Percentiles rank a stretch among this genome's conserved stretches.
These are phyloP conservation scores for Diadema setosum DNA, from an alignment of 35 echinoderm and acorn worm genomes.

Conservation along the genomic window DNA sequence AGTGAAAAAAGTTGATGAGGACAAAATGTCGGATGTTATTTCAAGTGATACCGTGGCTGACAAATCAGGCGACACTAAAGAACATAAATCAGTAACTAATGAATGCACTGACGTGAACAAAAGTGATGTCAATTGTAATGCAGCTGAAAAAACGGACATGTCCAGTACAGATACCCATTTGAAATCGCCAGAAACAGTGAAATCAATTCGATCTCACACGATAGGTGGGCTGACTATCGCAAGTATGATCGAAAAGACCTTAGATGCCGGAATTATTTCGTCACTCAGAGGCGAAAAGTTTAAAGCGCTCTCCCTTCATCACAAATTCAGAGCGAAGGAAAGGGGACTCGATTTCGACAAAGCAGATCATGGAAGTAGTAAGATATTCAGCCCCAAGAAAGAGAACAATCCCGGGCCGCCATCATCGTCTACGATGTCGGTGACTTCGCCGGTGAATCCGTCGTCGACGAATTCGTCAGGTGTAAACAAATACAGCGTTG, in stretches of 20 bases:
- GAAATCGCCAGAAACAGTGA: not conserved
- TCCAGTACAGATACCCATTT: not conserved
- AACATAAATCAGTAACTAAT: no score
- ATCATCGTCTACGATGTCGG: not conserved
- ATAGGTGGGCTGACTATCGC: constrained; percentile 82
- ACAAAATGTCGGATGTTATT: no score
- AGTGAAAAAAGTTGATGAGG: no score
- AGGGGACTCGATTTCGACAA: not conserved
- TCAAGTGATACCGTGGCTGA: no score
- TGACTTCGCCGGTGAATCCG: not conserved
- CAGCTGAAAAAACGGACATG: no score
- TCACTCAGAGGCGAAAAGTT: not conserved
- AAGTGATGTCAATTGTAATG: no score
- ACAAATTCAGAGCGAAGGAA: not conserved
- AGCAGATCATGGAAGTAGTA: no score
- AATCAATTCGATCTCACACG: not conserved
- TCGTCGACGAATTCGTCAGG: not conserved
- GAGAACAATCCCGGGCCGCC: not conserved
- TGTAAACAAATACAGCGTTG: not conserved
- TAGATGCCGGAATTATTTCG: constrained; percentile 69
- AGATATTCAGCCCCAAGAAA: not conserved
- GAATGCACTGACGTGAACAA: no score
- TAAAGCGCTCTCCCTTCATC: not conserved
- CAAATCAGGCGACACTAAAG: no score
- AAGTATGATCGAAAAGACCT: constrained; percentile 90